A percentile compares a stretch with the other conserved stretches of the same genome.
Evolutionary conservation across 2,888 invertebrate species (phyloP).

Genomic region (Lucinisca nassula): DNA sequence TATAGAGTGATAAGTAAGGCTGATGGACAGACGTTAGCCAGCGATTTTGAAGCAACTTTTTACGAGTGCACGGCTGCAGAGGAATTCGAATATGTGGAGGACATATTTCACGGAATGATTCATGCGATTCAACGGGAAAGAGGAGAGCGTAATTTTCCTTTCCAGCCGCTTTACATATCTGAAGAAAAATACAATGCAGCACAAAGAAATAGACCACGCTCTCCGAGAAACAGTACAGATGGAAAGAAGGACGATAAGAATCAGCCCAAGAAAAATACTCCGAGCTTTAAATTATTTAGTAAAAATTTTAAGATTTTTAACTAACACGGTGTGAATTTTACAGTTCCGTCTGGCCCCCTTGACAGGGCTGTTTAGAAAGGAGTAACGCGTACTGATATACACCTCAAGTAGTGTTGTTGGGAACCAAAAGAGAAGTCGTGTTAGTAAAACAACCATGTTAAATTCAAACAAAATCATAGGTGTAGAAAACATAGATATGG

Average conservation of each 20-base stretch:
- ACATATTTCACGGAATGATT: constrained; percentile 85
- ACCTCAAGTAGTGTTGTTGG: too few species aligned
- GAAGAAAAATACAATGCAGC: constrained; percentile 79
- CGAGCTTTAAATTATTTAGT: constrained; percentile 82
- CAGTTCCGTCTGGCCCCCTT: too few species aligned
- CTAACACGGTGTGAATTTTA: too few species aligned
- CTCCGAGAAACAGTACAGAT: constrained; percentile 76
- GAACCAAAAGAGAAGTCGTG: too few species aligned
- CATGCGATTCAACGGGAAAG: constrained; percentile 84
- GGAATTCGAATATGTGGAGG: constrained; percentile 86
- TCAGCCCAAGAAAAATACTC: constrained; percentile 78
- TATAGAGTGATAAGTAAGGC: constrained; percentile 87
- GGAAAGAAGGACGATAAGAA: constrained; percentile 81
- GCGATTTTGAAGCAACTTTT: constrained; percentile 85
- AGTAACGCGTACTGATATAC: too few species aligned
- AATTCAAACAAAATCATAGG: too few species aligned
- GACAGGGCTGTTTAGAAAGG: too few species aligned
- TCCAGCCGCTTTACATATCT: constrained; percentile 85
- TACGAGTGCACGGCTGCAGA: constrained; percentile 88
- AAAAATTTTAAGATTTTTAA: constrained; percentile 86
- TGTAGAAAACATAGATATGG: too few species aligned
- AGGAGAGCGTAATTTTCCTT: constrained; percentile 81
- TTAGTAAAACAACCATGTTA: too few species aligned
- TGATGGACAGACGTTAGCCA: constrained; percentile 83
- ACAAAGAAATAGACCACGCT: constrained; percentile 77